These are phyloP conservation scores for Lichenostomus cassidix DNA, from an alignment of 2,113 vertebrate species.

Conservation along the genomic window DNA sequence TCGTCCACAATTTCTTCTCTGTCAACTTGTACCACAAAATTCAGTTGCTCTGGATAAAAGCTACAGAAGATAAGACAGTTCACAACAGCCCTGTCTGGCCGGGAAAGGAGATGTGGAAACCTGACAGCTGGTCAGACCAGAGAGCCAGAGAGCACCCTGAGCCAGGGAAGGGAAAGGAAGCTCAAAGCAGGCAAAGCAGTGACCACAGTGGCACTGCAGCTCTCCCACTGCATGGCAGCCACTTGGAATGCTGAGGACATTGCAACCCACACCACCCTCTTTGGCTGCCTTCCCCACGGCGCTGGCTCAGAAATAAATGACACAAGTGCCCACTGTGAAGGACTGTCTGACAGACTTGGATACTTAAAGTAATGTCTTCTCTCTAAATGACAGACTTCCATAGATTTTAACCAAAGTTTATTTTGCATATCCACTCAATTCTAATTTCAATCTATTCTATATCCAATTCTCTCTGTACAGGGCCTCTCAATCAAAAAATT, in stretches of 20 bases:
- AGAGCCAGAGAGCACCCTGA: not conserved
- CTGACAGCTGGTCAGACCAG: not conserved
- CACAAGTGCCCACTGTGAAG: not conserved
- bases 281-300: rapidly evolving
- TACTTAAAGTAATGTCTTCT: not conserved
- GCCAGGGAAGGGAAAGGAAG: not conserved
- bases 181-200: not conserved
- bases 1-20: not conserved
- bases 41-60: not conserved
- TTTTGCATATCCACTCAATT: not conserved
- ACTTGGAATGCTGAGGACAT: not conserved
- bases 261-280: not conserved
- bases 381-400: not conserved
- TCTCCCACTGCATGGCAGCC: not conserved
- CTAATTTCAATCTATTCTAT: not conserved
- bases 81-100: rapidly evolving
- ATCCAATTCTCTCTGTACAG: not conserved
- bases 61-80: not conserved
- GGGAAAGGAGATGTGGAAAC: not conserved
- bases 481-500: not conserved
- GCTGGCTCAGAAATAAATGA: not conserved
- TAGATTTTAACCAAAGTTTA: not conserved
- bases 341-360: not conserved
- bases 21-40: not conserved
- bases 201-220: rapidly evolving